These are phyloP conservation scores for Eretmochelys imbricata DNA, from an alignment of 2,113 vertebrate genomes.

Conservation along the genomic window DNA sequence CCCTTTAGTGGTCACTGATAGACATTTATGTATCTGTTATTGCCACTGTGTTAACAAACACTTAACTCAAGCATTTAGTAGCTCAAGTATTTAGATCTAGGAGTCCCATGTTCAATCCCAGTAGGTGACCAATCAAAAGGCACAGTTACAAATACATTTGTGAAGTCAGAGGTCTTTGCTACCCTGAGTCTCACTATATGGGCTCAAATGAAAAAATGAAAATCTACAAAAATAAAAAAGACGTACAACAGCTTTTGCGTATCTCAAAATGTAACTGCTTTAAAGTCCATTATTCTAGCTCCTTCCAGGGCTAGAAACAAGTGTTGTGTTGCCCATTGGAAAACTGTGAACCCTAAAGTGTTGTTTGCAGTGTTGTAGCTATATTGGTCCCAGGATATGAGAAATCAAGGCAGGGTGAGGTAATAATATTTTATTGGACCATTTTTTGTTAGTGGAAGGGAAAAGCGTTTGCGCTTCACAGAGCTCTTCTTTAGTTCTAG, in stretches of 20 bases:
- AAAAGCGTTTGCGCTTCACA: background rate
- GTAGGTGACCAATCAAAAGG: background rate
- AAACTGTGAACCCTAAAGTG: background rate
- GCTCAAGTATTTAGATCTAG: background rate
- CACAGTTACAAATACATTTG: background rate
- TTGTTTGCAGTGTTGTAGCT: background rate
- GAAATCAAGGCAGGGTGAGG: background rate
- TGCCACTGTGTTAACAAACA: background rate
- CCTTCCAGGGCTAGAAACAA: background rate
- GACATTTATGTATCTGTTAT: background rate
- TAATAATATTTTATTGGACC: background rate
- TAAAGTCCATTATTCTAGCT: background rate
- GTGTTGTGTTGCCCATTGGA: background rate
- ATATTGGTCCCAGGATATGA: background rate
- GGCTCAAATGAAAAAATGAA: background rate
- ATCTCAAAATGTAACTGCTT: background rate
- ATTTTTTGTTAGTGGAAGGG: background rate
- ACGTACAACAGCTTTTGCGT: background rate
- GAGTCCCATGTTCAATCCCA: rapidly evolving
- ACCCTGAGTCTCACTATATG: background rate
- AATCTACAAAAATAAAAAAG: background rate
- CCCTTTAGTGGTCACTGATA: background rate
- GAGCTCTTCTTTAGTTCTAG: background rate
- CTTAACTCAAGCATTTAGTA: background rate
- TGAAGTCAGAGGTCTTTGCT: background rate